Conservation (phyloP, 2,113 vertebrate genomes). For the Ageneiosus marmoratus region DNA sequence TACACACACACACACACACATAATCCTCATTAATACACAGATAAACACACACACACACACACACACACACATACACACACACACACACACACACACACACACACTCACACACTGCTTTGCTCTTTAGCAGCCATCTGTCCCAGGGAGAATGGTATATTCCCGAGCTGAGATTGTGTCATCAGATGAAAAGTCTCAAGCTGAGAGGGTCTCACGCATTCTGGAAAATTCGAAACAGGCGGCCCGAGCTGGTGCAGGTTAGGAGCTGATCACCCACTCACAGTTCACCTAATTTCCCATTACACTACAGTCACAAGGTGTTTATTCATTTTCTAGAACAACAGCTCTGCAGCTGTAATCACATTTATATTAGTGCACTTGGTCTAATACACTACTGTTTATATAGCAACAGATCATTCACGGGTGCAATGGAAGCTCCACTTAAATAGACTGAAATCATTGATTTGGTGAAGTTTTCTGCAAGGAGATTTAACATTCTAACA, state of each 20-base stretch:
- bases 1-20: background rate
- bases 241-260: slow-evolving; percentile 76
- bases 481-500: background rate
- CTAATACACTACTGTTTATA: background rate
- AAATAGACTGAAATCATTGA: background rate
- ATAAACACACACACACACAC: background rate
- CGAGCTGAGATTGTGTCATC: slow-evolving; percentile 77
- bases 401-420: background rate
- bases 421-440: background rate
- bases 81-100: background rate
- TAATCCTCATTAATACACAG: background rate
- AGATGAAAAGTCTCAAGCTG: slow-evolving; percentile 65
- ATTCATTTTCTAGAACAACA: background rate
- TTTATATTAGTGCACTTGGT: background rate
- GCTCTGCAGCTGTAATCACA: background rate
- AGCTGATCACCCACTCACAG: background rate
- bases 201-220: slow-evolving; percentile 65
- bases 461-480: background rate
- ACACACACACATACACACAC: background rate
- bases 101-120: background rate
- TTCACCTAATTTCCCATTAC: background rate
- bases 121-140: slow-evolving; percentile 51
- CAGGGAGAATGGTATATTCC: slow-evolving; percentile 71
- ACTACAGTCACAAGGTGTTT: background rate
- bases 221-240: slow-evolving; percentile 70